These are phyloP conservation scores for Glandiceps talaboti DNA, from an alignment of 53 echinoderm and acorn worm species.

Conservation along the genomic window DNA sequence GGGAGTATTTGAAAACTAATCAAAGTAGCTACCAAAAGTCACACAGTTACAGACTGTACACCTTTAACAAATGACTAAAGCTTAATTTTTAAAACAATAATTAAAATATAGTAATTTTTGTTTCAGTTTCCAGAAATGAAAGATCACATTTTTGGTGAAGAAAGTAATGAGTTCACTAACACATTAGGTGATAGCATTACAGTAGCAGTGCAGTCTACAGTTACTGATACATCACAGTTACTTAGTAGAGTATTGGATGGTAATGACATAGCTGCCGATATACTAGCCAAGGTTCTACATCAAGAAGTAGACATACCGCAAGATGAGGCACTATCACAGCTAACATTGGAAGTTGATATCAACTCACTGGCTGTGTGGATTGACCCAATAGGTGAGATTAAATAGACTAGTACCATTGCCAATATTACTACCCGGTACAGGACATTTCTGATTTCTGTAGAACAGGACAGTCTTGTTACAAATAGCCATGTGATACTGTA, in stretches of 20 bases:
- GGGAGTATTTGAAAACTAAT: too few species aligned
- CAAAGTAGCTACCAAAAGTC: too few species aligned
- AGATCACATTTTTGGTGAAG: constrained; percentile 66
- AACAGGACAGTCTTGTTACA: too few species aligned
- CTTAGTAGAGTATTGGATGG: constrained; percentile 71
- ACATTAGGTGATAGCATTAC: constrained; percentile 62
- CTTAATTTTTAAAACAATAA: too few species aligned
- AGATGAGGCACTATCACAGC: background rate
- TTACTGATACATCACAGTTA: constrained; percentile 36
- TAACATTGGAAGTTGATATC: constrained; percentile 24
- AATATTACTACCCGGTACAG: too few species aligned
- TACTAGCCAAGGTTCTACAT: constrained; percentile 64
- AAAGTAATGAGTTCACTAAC: constrained; percentile 96
- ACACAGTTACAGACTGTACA: too few species aligned
- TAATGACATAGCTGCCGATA: constrained; percentile 48
- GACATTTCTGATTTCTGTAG: too few species aligned
- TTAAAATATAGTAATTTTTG: too few species aligned
- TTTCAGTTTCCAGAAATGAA: constrained; percentile 40
- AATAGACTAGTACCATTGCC: too few species aligned
- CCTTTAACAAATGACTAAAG: too few species aligned
- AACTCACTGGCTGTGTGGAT: constrained; percentile 83
- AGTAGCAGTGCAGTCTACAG: constrained; percentile 53
- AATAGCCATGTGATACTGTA: too few species aligned
- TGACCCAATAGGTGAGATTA: constrained; percentile 91
- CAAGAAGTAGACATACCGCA: constrained; percentile 1